These are phyloP conservation scores for Toxotes chatareus DNA, from an alignment of 2,113 vertebrate genomes.

Conservation along the genomic window DNA sequence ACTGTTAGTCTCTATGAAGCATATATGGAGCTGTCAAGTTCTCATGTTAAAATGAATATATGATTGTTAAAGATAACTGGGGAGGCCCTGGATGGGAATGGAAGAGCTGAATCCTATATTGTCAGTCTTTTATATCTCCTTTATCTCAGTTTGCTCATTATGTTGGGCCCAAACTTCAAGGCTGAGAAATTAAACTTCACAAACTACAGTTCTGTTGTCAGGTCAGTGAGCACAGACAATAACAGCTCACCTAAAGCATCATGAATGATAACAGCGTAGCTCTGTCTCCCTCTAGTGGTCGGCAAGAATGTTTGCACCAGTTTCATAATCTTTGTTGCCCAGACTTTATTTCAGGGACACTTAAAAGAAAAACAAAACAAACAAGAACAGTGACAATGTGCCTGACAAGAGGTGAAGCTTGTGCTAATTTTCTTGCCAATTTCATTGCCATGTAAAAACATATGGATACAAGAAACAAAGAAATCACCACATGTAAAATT, in stretches of 20 bases:
- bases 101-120: no score
- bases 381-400: no score
- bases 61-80: neutral
- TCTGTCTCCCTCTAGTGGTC: slow-evolving; percentile 54
- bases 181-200: neutral
- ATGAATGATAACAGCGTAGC: neutral
- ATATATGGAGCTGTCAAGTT: neutral
- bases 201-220: neutral
- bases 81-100: no score
- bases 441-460: neutral
- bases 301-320: neutral
- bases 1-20: no score
- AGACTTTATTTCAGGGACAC: neutral
- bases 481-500: neutral
- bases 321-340: neutral
- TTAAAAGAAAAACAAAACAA: neutral
- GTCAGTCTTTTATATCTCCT: neutral
- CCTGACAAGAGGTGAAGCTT: no score
- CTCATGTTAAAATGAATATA: neutral
- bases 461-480: neutral
- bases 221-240: neutral
- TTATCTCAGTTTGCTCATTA: neutral
- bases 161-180: neutral
- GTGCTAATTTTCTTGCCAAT: no score
- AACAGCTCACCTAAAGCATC: neutral